phyloP scores from a whole-genome alignment of 2,113 vertebrate genomes.

The Euleptes europaea region DNA sequence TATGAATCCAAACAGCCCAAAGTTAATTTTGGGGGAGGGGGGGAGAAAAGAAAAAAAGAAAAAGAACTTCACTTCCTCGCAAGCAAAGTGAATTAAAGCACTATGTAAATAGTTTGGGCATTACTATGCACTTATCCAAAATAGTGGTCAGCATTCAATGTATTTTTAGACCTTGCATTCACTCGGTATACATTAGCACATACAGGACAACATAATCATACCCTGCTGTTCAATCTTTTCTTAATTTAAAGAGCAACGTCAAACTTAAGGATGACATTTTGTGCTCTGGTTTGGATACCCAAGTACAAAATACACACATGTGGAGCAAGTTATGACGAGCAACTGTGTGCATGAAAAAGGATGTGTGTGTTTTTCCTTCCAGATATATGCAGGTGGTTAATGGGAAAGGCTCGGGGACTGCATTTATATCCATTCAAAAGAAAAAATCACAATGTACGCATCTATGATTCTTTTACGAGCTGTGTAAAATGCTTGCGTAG shows the following conservation, averaged over 20 bases:
- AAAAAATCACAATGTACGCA: neutral
- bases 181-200: conserved; percentile 48
- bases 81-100: conserved; percentile 44
- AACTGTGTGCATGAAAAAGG: neutral
- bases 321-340: neutral
- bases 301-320: neutral
- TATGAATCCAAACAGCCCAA: neutral
- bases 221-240: conserved; percentile 32
- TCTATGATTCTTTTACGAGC: neutral
- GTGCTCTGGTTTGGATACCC: neutral
- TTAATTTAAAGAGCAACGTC: conserved; percentile 39
- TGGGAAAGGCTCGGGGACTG: neutral
- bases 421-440: neutral
- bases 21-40: neutral
- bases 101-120: conserved; percentile 34
- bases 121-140: conserved; percentile 46
- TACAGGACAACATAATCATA: conserved; percentile 51
- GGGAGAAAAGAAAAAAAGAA: too few relatives aligned
- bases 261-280: conserved; percentile 48
- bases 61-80: neutral
- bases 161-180: conserved; percentile 50
- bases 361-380: neutral
- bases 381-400: neutral
- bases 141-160: conserved; percentile 42
- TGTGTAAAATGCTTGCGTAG: neutral